phyloP scores from a whole-genome alignment of 2,113 vertebrate species.

The Grammomys dolichurus region DNA sequence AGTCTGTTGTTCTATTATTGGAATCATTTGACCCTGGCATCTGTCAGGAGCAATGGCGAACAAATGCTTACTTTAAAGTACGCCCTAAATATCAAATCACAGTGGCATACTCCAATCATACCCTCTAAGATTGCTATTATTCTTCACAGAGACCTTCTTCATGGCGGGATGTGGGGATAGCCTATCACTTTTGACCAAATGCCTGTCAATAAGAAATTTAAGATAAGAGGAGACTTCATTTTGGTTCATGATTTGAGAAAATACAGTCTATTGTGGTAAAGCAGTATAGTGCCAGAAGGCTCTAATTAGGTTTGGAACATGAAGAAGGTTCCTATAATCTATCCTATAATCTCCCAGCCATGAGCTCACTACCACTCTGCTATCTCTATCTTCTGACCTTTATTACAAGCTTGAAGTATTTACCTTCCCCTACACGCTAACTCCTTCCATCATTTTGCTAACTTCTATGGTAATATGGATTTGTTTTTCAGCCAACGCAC shows the following conservation, averaged over 20 bases:
- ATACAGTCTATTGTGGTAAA: background rate
- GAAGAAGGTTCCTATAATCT: background rate
- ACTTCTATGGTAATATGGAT: background rate
- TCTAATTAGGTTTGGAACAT: background rate
- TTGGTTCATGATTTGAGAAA: background rate
- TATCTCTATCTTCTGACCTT: background rate
- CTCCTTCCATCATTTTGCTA: background rate
- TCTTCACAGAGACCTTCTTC: background rate
- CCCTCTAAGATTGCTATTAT: background rate
- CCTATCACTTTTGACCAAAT: background rate
- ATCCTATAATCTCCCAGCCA: background rate
- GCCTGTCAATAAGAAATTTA: background rate
- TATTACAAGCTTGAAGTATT: background rate
- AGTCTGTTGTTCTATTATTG: constrained; percentile 23
- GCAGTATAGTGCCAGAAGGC: background rate
- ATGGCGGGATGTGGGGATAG: fast-evolving
- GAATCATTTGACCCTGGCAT: background rate
- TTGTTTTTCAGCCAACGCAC: background rate
- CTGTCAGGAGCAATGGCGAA: background rate
- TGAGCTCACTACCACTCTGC: background rate
- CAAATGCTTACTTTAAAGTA: constrained; percentile 2
- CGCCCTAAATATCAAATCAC: constrained; percentile 16
- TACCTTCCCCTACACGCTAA: background rate
- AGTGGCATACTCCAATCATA: background rate
- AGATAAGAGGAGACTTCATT: background rate